phyloP scores from a whole-genome alignment of 2,888 invertebrate species.

The Fissipunctia ypsillon region DNA sequence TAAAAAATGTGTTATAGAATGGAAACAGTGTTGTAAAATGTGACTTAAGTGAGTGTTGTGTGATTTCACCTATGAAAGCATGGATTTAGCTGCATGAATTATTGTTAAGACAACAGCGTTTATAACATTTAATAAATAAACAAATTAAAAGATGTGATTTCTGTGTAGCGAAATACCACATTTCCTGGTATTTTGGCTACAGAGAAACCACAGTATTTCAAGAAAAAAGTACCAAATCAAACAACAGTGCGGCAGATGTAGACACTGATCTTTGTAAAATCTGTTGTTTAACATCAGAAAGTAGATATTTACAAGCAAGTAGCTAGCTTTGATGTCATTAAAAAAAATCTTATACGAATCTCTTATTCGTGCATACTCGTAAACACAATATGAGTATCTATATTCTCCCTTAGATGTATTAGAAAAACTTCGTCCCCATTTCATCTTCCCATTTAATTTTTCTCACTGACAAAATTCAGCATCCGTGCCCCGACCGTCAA shows the following conservation, averaged over 20 bases:
- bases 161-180: too few relatives aligned
- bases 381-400: neutral
- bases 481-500: slow-evolving; percentile 27
- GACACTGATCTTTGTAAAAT: neutral
- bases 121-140: too few relatives aligned
- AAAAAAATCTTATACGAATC: neutral
- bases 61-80: too few relatives aligned
- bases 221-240: neutral
- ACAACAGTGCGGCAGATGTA: neutral
- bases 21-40: too few relatives aligned
- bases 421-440: slow-evolving; percentile 24
- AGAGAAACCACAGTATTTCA: too few relatives aligned
- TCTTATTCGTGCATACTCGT: neutral
- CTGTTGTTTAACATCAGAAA: neutral
- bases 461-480: slow-evolving; percentile 49
- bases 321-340: neutral
- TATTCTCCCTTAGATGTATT: slow-evolving; percentile 15
- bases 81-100: too few relatives aligned
- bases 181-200: too few relatives aligned
- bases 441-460: slow-evolving; percentile 43
- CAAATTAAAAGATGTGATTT: too few relatives aligned
- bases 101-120: too few relatives aligned
- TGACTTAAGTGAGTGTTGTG: too few relatives aligned
- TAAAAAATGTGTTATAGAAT: too few relatives aligned
- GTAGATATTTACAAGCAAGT: neutral